Conservation (phyloP, 1,140 invertebrate species). For the Cydia strobilella region DNA sequence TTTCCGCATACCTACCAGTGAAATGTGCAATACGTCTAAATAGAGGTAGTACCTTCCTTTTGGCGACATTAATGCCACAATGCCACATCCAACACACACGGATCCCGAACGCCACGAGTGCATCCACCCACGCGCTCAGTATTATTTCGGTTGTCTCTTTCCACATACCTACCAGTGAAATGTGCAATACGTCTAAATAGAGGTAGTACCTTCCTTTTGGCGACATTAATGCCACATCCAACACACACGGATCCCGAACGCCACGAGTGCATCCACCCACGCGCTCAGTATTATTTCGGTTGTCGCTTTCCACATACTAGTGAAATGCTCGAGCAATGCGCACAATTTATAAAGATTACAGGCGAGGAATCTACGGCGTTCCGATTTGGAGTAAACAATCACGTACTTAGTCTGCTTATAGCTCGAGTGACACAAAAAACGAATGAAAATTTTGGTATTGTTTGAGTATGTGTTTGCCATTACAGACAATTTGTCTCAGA, state of each 20-base stretch:
- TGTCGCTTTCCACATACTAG: constrained; percentile 58
- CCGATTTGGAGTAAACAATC: neutral
- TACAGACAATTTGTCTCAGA: too few species aligned
- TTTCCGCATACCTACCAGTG: constrained; percentile 56
- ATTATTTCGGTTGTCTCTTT: constrained; percentile 70
- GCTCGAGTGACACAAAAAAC: neutral
- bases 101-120: constrained; percentile 44
- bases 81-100: neutral
- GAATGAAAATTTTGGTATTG: neutral
- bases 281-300: constrained; percentile 69
- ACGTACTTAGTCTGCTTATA: neutral
- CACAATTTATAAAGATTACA: constrained; percentile 67
- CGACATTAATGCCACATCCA: neutral
- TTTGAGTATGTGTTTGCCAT: too few species aligned
- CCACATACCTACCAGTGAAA: constrained; percentile 58
- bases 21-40: constrained; percentile 34
- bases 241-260: neutral
- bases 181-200: too few species aligned
- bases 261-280: constrained; percentile 68
- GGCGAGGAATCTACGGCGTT: neutral
- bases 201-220: neutral
- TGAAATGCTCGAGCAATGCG: constrained; percentile 53
- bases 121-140: constrained; percentile 65
- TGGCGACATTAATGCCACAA: neutral
- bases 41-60: too few species aligned